Conservation (phyloP, 1,140 invertebrate species). For the Brachionus calyciflorus region DNA sequence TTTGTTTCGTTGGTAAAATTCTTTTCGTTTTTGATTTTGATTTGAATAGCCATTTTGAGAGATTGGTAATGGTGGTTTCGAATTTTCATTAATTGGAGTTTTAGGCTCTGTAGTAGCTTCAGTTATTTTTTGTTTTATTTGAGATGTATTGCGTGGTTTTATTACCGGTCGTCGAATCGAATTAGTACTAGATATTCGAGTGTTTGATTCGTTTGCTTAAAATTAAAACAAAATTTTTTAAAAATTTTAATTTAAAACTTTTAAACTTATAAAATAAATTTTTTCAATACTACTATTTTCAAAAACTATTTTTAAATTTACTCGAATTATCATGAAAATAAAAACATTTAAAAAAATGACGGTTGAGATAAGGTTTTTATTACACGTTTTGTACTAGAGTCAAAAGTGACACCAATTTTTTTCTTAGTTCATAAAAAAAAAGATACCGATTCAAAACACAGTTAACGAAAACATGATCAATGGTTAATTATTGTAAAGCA, state of each 20-base stretch:
- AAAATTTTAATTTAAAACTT: background rate
- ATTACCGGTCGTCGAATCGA: slow-evolving; percentile 40
- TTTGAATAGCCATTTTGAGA: slow-evolving; percentile 18
- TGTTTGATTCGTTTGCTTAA: slow-evolving; percentile 17
- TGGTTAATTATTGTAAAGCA: too few relatives aligned
- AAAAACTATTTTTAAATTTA: background rate
- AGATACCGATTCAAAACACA: too few relatives aligned
- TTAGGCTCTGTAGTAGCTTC: background rate
- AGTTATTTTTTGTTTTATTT: background rate
- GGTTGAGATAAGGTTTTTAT: too few relatives aligned
- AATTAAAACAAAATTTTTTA: background rate
- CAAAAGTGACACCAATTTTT: too few relatives aligned
- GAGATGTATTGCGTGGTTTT: slow-evolving; percentile 30
- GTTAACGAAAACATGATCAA: too few relatives aligned
- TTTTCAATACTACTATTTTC: background rate
- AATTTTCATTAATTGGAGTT: background rate
- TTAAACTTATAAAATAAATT: too few relatives aligned
- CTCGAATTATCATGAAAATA: too few relatives aligned
- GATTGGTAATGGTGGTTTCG: slow-evolving; percentile 29
- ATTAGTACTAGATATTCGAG: slow-evolving; percentile 42
- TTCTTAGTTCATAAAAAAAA: too few relatives aligned
- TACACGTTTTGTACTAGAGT: too few relatives aligned
- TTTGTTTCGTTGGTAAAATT: background rate
- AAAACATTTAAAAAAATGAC: too few relatives aligned
- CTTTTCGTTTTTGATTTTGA: slow-evolving; percentile 5